Evolutionary conservation across 2,888 invertebrate genomes (phyloP).

Genomic region (Luperina nickerlii): DNA sequence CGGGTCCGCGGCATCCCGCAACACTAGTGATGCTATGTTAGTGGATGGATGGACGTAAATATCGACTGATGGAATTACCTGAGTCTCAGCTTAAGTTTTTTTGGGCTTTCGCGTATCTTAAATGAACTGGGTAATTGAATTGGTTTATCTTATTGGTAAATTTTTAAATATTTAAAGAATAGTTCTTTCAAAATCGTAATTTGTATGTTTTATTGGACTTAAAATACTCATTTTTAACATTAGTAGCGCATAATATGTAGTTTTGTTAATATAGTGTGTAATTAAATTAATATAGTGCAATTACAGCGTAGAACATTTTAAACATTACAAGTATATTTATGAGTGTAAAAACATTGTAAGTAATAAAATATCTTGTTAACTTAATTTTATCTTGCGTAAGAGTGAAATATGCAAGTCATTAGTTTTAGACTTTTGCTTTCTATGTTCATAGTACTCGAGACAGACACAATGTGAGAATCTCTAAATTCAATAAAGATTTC

Average conservation of each 20-base stretch:
- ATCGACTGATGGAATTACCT: conserved; percentile 28
- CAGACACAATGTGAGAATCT: conserved; percentile 40
- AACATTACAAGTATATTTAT: conserved; percentile 18
- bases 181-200: background rate
- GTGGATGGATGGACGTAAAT: background rate
- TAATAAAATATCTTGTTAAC: conserved; percentile 43
- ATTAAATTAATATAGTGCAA: conserved; percentile 8
- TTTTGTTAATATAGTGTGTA: background rate
- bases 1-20: conserved; percentile 63
- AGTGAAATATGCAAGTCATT: conserved; percentile 53
- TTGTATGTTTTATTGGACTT: background rate
- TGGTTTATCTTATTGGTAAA: background rate
- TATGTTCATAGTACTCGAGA: conserved; percentile 35
- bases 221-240: background rate
- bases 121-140: background rate
- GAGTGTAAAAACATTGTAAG: conserved; percentile 31
- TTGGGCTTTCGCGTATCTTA: background rate
- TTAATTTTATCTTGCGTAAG: conserved; percentile 50
- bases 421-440: conserved; percentile 55
- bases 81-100: background rate
- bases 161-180: background rate
- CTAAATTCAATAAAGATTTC: conserved; percentile 14
- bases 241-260: background rate
- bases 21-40: conserved; percentile 61
- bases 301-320: conserved; percentile 19